Evolutionary conservation across 2,888 invertebrate genomes (phyloP), one percentile per base, ranked within the genome.

Genomic region (Plebejus anna): DNA sequence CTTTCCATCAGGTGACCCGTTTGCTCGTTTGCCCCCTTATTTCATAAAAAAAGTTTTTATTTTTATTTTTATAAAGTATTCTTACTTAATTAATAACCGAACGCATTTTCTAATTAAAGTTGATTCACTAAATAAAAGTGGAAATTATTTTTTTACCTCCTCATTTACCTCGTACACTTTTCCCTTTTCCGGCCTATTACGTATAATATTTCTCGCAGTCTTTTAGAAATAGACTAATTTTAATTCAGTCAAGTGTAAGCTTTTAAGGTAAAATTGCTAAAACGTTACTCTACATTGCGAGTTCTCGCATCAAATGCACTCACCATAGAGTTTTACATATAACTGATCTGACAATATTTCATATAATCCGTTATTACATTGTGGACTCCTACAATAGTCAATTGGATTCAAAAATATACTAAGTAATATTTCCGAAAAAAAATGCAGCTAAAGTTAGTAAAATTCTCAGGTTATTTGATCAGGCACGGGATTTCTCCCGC

Each of bases 261-360:
- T 73, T 73, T 16, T 73, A 55, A 36, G 72, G 42, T 47, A n/a
- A 73, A 73, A 73, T 51, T 73, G 22, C 51, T 51, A 55, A 32
- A 71, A 66, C 66, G 66, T 66, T 38, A 73, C 32, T 73, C 28
- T 55, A 51, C 55, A 55, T 77, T 76, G 77, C 66, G 66, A 73
- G 77, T 77, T 78, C 76, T 72, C 76, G 61, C 77, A 76, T 73
- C 72, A 79, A 80, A 79, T 77, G 32, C 75, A 75, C 75, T 77
- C 47, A 55, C 32, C 32, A 66, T 7, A 66, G 66, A 16, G 32
- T 36, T 66, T 11, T 13, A 66, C 28, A 66, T 22, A 11, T 32
- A 32, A 36, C 32, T 36, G 36, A 66, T 66, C 42, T 42, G 42
- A 47, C 47, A 47, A 11, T 47, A 47, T 47, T 47, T 7, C 7